These are phyloP conservation scores for Rutpela maculata DNA, from an alignment of 2,888 invertebrate genomes.

Conservation along the genomic window DNA sequence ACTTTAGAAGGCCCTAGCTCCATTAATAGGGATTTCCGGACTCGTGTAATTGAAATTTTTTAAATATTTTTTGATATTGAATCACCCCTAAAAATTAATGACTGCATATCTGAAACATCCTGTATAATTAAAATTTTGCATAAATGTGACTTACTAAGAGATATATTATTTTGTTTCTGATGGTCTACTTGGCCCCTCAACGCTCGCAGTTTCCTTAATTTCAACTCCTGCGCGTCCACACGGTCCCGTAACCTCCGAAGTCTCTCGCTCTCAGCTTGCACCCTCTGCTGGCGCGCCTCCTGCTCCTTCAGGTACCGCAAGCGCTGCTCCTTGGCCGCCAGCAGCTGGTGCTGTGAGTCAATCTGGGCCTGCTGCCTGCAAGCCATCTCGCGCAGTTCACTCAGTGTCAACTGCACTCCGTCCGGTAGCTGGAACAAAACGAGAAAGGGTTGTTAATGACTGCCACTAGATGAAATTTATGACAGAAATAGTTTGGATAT, in stretches of 20 bases:
- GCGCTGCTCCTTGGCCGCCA: conserved; percentile 94
- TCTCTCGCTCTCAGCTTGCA: conserved; percentile 92
- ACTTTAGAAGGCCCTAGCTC: too few relatives aligned
- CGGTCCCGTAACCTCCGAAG: conserved; percentile 91
- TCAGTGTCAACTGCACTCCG: conserved; percentile 93
- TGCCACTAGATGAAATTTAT: conserved; percentile 17
- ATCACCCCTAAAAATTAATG: too few relatives aligned
- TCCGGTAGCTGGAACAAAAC: conserved; percentile 86
- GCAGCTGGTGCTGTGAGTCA: conserved; percentile 94
- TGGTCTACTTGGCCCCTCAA: conserved; percentile 95
- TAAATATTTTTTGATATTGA: too few relatives aligned
- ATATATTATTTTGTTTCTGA: conserved; percentile 92
- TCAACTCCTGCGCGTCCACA: conserved; percentile 96
- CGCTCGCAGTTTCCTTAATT: conserved; percentile 92
- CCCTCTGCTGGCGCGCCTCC: conserved; percentile 85
- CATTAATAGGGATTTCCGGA: too few relatives aligned
- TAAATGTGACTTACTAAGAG: conserved; percentile 85
- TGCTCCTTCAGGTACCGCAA: conserved; percentile 96
- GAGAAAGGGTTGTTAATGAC: conserved; percentile 35
- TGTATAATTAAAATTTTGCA: too few relatives aligned
- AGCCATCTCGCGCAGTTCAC: conserved; percentile 98
- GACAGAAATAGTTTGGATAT: conserved; percentile 4
- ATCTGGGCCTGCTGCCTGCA: conserved; percentile 98
- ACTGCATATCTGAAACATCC: too few relatives aligned
- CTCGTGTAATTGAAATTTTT: too few relatives aligned